Percentiles rank a stretch among this genome's conserved stretches.
Conservation (phyloP, 1,140 invertebrate genomes). For the Drosophila teissieri region DNA sequence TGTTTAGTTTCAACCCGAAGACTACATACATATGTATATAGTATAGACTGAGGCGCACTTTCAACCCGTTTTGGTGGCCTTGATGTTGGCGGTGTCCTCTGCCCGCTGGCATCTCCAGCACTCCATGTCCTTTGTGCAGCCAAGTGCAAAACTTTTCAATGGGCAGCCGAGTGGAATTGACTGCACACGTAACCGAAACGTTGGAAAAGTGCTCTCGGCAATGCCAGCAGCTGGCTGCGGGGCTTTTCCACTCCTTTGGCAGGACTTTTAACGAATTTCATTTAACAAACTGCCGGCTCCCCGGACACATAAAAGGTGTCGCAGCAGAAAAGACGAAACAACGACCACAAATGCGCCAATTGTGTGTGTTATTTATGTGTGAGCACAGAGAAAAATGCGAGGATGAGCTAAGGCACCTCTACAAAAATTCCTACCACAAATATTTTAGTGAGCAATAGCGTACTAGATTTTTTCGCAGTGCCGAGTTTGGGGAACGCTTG, state of each 20-base stretch:
- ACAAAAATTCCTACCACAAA: too few species aligned
- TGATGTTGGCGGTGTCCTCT: conserved; percentile 9
- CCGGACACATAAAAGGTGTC: conserved; percentile 29
- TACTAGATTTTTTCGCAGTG: not conserved
- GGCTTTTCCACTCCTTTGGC: conserved; percentile 13
- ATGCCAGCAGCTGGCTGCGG: conserved; percentile 17
- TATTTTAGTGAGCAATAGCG: not conserved
- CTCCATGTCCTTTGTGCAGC: conserved; percentile 58
- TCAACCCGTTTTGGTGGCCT: conserved; percentile 14
- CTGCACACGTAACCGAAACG: conserved; percentile 50
- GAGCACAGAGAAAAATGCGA: not conserved
- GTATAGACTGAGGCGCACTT: not conserved
- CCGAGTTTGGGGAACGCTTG: conserved; percentile 7
- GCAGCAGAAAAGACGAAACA: conserved; percentile 21
- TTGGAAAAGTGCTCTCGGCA: conserved; percentile 10
- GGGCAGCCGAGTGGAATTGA: conserved; percentile 61
- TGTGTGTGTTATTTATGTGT: conserved; percentile 32
- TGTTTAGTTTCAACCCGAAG: conserved; percentile 18
- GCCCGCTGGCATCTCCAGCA: not conserved
- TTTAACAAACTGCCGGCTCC: conserved; percentile 38
- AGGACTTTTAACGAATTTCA: conserved; percentile 55
- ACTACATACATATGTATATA: not conserved
- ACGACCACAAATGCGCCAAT: conserved; percentile 37
- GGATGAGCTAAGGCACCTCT: too few species aligned
- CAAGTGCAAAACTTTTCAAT: conserved; percentile 62